Evolutionary conservation across 2,113 vertebrate genomes (phyloP), one percentile per base, ranked within the genome.

Genomic region (Atrichornis clamosus): DNA sequence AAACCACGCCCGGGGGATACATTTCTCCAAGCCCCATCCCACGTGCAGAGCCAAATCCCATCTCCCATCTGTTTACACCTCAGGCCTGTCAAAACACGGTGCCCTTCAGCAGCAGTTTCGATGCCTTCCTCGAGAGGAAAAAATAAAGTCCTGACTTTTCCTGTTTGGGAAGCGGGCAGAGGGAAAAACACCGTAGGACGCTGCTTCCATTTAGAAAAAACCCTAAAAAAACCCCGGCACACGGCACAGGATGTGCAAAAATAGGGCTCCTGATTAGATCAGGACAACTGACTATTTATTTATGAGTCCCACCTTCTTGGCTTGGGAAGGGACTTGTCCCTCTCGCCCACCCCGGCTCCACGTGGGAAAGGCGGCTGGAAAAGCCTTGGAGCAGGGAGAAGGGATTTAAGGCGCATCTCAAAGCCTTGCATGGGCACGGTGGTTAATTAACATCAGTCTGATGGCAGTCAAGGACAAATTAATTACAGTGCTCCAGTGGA

Each of bases 61-160:
- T 2, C 15, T 39, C 69, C 49, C 74, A 3, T 2, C 44, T 14
- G 11, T 30, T 17, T 13, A 58, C 90, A 60, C 56, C 83, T 46
- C 26, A 2, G 44, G 24, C 76, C 46, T 23, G 33, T 41, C 69
- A 62, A 13, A n/a, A 22, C 9, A 7, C 0, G 1, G 6, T 49
- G 50, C 76, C 53, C 27, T 60, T 69, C 49, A 3, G 72, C 84
- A n/a, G 80, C 49, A 21, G 5, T 23, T 56, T 27, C 11, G 18
- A 28, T 1, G 55, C 30, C 65, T 87, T 78, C 84, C 82, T 27
- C 3, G 1, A 35, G 33, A 93, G 94, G 95, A 94, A 96, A 95
- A 97, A 96, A 96, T 91, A 97, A 91, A 94, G 58, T 11, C 67
- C 18, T n/a, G 82, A 55, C 90, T 93, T 85, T 97, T 97, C 95